Evolutionary conservation across 2,113 vertebrate species (phyloP), one percentile per base, ranked within the genome.

Genomic region (Dasyurus viverrinus): DNA sequence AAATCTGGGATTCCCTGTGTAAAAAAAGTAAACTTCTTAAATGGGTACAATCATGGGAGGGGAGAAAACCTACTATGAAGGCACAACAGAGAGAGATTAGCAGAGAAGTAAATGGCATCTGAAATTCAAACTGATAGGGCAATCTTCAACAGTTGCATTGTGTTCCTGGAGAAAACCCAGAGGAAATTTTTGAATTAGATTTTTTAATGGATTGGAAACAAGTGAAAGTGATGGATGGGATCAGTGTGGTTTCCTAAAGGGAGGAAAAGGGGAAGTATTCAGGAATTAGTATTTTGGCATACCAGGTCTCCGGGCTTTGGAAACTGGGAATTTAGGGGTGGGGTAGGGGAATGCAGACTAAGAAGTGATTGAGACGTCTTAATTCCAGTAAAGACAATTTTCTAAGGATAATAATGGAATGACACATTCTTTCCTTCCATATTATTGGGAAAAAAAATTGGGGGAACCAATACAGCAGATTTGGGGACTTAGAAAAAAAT

Each of bases 171-270:
- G 57, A 90, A 90, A 92, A 92, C 93, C 8, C 53, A 76, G 53
- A 46, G 93, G 16, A 54, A 93, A 54, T 94, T 92, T 55, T 68
- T 27, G 54, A 89, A 94, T 36, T 76, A 57, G 46, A 36, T 53
- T 60, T 76, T 91, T 90, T 90, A 95, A 96, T 42, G 92, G 53
- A 68, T 36, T 94, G 90, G 48, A 94, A 95, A 95, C 55, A 95
- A 94, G 94, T 47, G 53, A 48, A 92, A 47, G 42, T 94, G 24
- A 90, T 90, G 36, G 42, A n/a, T 93, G 50, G 90, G 48, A 94
- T 54, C 54, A 90, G 92, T 91, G 89, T 42, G 24, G 12, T 92
- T 94, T 53, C 92, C 90, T 68, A n/a, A 76, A 16, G 60, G 60
- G 60, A 76, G 30, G 5, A 19, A 26, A n/a, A n/a, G 60, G 60